phyloP scores from a whole-genome alignment of 2,888 invertebrate species.

The Drosophila subsilvestris region DNA sequence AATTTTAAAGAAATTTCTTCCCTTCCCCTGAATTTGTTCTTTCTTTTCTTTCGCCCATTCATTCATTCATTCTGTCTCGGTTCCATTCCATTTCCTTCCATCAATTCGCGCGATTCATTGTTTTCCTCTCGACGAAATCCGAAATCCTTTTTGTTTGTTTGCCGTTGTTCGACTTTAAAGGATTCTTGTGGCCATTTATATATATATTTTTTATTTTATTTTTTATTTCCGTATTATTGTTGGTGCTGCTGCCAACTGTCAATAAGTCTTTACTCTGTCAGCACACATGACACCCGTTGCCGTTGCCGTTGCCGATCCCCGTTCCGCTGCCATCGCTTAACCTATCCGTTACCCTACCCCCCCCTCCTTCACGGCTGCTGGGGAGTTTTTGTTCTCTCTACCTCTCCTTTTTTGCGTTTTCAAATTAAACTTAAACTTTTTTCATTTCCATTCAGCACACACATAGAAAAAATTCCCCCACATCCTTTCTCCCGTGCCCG shows the following conservation, averaged over 20 bases:
- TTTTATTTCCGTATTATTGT: constrained; percentile 17
- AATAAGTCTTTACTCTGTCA: constrained; percentile 50
- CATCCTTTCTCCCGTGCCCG: constrained; percentile 3
- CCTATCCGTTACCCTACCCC: constrained; percentile 25
- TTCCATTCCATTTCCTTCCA: background rate
- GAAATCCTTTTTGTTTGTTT: constrained; percentile 11
- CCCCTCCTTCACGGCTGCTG: constrained; percentile 24
- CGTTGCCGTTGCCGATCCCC: constrained; percentile 18
- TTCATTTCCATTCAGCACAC: constrained; percentile 76
- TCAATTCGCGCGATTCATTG: background rate
- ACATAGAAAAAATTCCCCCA: constrained; percentile 52
- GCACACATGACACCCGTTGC: constrained; percentile 43
- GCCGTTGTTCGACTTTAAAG: constrained; percentile 35
- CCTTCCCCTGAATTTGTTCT: background rate
- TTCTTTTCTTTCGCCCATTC: background rate
- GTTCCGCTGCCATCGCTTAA: constrained; percentile 19
- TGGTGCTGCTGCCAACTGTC: constrained; percentile 39
- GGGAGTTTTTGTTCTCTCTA: constrained; percentile 40
- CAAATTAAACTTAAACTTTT: constrained; percentile 77
- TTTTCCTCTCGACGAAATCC: background rate
- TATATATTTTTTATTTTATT: constrained; percentile 40
- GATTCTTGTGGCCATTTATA: constrained; percentile 43
- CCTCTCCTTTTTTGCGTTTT: constrained; percentile 67
- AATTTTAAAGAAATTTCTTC: background rate
- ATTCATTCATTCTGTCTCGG: background rate